phyloP scores from a whole-genome alignment of 2,113 vertebrate species.

The Laterallus jamaicensis region DNA sequence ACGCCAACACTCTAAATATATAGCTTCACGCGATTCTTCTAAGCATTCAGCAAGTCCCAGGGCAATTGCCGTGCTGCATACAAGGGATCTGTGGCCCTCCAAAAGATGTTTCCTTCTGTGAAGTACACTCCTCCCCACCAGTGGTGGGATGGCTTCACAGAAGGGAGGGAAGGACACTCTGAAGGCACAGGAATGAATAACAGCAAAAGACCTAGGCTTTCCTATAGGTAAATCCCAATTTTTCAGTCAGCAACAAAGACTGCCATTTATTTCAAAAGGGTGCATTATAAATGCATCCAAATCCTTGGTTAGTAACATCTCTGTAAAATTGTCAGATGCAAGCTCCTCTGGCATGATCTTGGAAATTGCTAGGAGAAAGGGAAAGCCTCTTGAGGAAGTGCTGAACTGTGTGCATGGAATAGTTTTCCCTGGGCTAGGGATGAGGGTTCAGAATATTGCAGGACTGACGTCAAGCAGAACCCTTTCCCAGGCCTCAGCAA shows the following conservation, averaged over 20 bases:
- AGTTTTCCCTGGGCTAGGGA: not conserved
- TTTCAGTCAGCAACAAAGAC: not conserved
- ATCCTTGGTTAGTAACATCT: not conserved
- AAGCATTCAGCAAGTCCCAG: not conserved
- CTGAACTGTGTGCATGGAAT: not conserved
- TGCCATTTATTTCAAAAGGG: not conserved
- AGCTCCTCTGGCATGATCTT: not conserved
- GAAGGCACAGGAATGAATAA: not conserved
- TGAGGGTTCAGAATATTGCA: not conserved
- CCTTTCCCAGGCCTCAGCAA: not conserved
- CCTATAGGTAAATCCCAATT: not conserved
- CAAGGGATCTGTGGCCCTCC: not conserved
- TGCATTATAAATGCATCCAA: not conserved
- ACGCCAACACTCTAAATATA: conserved; percentile 25
- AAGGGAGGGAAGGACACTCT: not conserved
- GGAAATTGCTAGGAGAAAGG: not conserved
- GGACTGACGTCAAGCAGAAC: not conserved
- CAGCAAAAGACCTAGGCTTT: not conserved
- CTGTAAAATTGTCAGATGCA: not conserved
- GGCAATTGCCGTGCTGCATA: not conserved
- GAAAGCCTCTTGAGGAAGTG: not conserved
- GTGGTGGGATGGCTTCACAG: not conserved
- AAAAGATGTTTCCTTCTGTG: not conserved
- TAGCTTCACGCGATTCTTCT: not conserved
- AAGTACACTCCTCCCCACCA: not conserved